Evolutionary conservation across 2,797 vertebrate species (phyloP).

Genomic region (Phoxinus dragarum): DNA sequence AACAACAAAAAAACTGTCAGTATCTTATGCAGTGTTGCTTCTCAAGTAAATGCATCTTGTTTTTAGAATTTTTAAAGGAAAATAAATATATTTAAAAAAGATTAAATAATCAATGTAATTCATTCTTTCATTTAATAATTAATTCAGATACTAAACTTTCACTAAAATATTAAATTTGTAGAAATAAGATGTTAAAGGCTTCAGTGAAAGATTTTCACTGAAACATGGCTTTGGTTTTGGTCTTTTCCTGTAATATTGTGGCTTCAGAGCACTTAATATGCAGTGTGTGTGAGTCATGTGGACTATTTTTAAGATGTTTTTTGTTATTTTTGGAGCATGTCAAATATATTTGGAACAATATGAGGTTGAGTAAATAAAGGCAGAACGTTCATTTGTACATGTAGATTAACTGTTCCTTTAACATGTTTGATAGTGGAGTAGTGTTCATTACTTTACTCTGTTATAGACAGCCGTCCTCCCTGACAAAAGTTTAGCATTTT

Average conservation of each 20-base stretch:
- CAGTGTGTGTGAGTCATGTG: not conserved
- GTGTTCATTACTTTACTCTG: slow-evolving; percentile 55
- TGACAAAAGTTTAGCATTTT: slow-evolving; percentile 59
- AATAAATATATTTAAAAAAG: not conserved
- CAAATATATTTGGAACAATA: slow-evolving; percentile 14
- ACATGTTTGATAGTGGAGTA: slow-evolving; percentile 45
- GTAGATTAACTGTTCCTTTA: slow-evolving; percentile 34
- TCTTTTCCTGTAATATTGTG: not conserved
- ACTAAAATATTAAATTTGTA: not conserved
- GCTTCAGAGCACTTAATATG: not conserved
- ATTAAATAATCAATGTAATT: not conserved
- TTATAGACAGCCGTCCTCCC: slow-evolving; percentile 42
- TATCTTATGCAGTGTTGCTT: too few relatives aligned
- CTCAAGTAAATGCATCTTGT: not conserved
- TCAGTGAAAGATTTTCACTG: not conserved
- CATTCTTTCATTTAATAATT: not conserved
- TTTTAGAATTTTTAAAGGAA: not conserved
- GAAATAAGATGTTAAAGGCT: not conserved
- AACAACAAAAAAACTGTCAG: not conserved
- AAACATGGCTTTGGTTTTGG: not conserved
- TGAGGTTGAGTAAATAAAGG: slow-evolving; percentile 16
- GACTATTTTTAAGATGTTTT: not conserved
- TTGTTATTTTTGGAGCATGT: slow-evolving; percentile 12
- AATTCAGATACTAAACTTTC: not conserved
- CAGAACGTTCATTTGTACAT: not conserved